Evolutionary conservation across 2,888 invertebrate species (phyloP).

Genomic region (Thymelicus lineola): DNA sequence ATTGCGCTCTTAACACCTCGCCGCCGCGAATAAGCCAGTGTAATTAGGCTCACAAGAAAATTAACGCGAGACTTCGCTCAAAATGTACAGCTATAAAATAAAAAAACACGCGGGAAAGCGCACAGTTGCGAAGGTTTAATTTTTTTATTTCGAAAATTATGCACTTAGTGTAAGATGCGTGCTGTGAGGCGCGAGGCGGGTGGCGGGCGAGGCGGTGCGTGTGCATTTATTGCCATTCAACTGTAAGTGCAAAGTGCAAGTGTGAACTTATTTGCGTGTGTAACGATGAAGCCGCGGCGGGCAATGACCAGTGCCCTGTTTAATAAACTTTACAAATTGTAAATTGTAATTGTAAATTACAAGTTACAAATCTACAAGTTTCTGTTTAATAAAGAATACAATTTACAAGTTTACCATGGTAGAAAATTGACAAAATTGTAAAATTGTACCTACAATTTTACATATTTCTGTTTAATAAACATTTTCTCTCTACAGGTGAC

Average conservation of each 20-base stretch:
- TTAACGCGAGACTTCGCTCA: slow-evolving; percentile 56
- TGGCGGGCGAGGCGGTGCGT: background rate
- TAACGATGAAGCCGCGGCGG: slow-evolving; percentile 10
- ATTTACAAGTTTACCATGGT: too few relatives aligned
- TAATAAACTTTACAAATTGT: too few relatives aligned
- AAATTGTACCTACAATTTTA: too few relatives aligned
- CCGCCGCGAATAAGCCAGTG: slow-evolving; percentile 63
- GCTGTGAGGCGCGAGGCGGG: slow-evolving; percentile 1
- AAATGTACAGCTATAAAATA: slow-evolving; percentile 29
- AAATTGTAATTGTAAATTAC: too few relatives aligned
- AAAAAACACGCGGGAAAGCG: slow-evolving; percentile 30
- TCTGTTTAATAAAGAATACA: too few relatives aligned
- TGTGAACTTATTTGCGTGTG: slow-evolving; percentile 13
- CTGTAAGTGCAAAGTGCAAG: slow-evolving; percentile 15
- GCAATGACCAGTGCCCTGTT: slow-evolving; percentile 24
- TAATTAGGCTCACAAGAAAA: slow-evolving; percentile 79
- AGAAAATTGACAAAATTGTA: too few relatives aligned
- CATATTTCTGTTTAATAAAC: too few relatives aligned
- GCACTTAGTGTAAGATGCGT: slow-evolving; percentile 35
- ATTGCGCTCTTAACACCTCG: slow-evolving; percentile 61
- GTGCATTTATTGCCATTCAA: slow-evolving; percentile 35
- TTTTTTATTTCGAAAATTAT: slow-evolving; percentile 37
- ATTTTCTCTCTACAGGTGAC: too few relatives aligned
- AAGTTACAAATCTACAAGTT: too few relatives aligned
- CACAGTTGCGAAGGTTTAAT: slow-evolving; percentile 32